Conservation (phyloP, 2,888 invertebrate genomes). For the Villa cingulata region DNA sequence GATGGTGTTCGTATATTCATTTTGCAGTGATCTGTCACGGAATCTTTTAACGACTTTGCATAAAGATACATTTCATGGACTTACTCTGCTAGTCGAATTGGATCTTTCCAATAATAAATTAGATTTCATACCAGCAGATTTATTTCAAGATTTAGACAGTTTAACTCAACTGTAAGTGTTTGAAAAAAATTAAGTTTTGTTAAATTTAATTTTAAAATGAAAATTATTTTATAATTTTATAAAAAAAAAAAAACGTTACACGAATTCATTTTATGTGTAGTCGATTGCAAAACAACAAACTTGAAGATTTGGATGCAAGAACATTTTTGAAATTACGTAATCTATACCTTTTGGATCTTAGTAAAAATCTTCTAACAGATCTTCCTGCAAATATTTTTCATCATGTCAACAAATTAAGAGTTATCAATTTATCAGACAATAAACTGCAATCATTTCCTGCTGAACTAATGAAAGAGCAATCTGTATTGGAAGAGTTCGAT, state of each 20-base stretch:
- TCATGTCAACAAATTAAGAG: slow-evolving; percentile 30
- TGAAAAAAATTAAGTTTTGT: background rate
- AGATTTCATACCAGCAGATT: slow-evolving; percentile 44
- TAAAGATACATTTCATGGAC: slow-evolving; percentile 46
- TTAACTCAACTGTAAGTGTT: slow-evolving; percentile 46
- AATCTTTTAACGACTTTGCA: slow-evolving; percentile 50
- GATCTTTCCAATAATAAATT: slow-evolving; percentile 55
- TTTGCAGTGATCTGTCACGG: slow-evolving; percentile 49
- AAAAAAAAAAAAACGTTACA: too few relatives aligned
- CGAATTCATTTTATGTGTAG: slow-evolving; percentile 28
- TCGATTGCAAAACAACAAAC: slow-evolving; percentile 44
- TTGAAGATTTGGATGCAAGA: slow-evolving; percentile 40
- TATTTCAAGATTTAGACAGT: slow-evolving; percentile 46
- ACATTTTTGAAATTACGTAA: slow-evolving; percentile 41
- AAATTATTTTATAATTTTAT: background rate
- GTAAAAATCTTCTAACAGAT: slow-evolving; percentile 41
- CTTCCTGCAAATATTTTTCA: slow-evolving; percentile 42
- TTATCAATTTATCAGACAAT: slow-evolving; percentile 32
- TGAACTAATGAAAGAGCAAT: slow-evolving; percentile 39
- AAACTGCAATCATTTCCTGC: slow-evolving; percentile 39
- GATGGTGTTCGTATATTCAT: slow-evolving; percentile 12
- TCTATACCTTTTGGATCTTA: slow-evolving; percentile 47
- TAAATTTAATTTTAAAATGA: background rate
- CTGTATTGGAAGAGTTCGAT: slow-evolving; percentile 48
- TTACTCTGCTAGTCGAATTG: slow-evolving; percentile 44